These are phyloP conservation scores for Drosophila testacea DNA, from an alignment of 2,888 invertebrate genomes.

Conservation along the genomic window DNA sequence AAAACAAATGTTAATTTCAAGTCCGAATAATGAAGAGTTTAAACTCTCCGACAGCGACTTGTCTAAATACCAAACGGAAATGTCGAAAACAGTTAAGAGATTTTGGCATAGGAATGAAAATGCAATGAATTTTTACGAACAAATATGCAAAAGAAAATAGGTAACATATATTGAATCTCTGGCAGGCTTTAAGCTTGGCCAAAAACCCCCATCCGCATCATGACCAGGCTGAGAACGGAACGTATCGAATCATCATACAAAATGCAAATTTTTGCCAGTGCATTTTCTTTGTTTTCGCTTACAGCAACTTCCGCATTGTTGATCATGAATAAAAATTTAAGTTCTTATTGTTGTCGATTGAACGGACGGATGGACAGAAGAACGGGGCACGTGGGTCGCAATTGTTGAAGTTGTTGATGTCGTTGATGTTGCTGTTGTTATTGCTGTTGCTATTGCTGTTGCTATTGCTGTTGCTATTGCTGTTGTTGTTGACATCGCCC, in stretches of 20 bases:
- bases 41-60: conserved; percentile 2
- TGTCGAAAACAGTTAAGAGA: neutral
- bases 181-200: conserved; percentile 36
- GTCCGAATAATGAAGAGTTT: conserved; percentile 2
- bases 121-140: conserved; percentile 34
- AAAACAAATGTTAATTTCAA: conserved; percentile 9
- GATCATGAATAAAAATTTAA: conserved; percentile 81
- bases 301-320: conserved; percentile 80
- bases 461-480: conserved; percentile 17
- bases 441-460: conserved; percentile 34
- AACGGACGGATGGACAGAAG: neutral
- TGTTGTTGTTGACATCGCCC: conserved; percentile 53
- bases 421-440: conserved; percentile 36
- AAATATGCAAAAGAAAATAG: conserved; percentile 51
- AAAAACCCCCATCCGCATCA: conserved; percentile 45
- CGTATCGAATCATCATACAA: conserved; percentile 36
- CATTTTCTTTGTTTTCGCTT: conserved; percentile 71
- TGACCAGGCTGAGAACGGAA: conserved; percentile 33
- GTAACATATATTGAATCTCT: conserved; percentile 4
- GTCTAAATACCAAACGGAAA: neutral
- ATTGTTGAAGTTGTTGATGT: conserved; percentile 13
- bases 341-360: conserved; percentile 73
- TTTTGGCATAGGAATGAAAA: conserved; percentile 31
- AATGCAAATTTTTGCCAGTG: conserved; percentile 68
- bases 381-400: conserved; percentile 69